These are phyloP conservation scores for Apis cerana DNA, from an alignment of 1,140 invertebrate species.

Conservation along the genomic window DNA sequence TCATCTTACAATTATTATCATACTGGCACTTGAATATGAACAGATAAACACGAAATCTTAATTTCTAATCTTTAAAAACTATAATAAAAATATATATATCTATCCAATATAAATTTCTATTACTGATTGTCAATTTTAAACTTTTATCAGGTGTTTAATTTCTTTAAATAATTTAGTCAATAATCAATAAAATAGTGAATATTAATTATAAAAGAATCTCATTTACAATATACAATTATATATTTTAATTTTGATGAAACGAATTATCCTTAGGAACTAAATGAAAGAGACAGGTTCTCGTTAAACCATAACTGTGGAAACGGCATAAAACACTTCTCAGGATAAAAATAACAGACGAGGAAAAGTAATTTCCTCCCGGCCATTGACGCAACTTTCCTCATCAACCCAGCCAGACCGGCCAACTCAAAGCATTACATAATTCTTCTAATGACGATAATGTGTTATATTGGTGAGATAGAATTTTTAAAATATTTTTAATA, in stretches of 20 bases:
- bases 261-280: neutral
- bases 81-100: neutral
- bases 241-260: neutral
- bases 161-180: no score
- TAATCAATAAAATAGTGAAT: no score
- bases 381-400: slow-evolving; percentile 26
- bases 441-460: no score
- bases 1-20: neutral
- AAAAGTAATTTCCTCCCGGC: slow-evolving; percentile 43
- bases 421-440: slow-evolving; percentile 25
- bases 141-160: no score
- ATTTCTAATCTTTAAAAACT: neutral
- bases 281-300: neutral
- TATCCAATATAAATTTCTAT: neutral
- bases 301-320: neutral
- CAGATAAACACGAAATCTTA: neutral
- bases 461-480: neutral
- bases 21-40: neutral
- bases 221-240: neutral
- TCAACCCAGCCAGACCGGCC: neutral
- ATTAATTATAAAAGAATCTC: no score
- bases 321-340: neutral
- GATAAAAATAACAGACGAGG: slow-evolving; percentile 42
- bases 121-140: neutral
- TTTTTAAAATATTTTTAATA: neutral